Evolutionary conservation across 2,888 invertebrate species (phyloP), one percentile per base, ranked within the genome.

Genomic region (Bombyx huttoni): DNA sequence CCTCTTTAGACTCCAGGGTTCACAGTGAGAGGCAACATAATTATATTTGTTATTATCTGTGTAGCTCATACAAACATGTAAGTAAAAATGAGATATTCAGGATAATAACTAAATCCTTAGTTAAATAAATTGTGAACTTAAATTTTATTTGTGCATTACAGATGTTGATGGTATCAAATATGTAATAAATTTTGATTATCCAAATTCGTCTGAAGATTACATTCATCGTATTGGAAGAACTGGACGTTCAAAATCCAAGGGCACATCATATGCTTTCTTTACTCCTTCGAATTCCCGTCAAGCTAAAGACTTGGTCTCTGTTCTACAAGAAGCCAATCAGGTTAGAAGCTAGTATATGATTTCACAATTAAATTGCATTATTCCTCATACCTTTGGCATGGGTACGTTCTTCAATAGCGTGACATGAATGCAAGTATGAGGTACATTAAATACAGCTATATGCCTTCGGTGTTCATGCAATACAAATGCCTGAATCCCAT

Each of bases 161-260:
- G 97, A 98, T 92, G 97, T 98, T 74, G 96, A 97, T 80, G 97
- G 97, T 76, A 96, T 98, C 72, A 97, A 96, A 89, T 97, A 94
- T 89, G 98, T 98, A 62, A 96, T 98, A 78, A 98, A 98, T 90
- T 97, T 94, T 90, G 98, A 98, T 89, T 98, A 97, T 85, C 98
- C 98, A 53, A 95, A 95, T 81, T 96, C 96, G 55, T 96, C 96
- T 52, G 98, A 98, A 81, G 97, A 98, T 85, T 98, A 98, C 80
- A 96, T 98, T 70, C 98, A 98, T 85, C 93, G 98, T 58, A 98
- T 98, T 81, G 98, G 98, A 54, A 93, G 98, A 68, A 98, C 98
- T 47, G 98, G 96, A 51, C 92, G 98, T 51, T 94, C 94, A 48
- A 92, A 94, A 76, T 91, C 94, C 64, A 95, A 94, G 64, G 97